Evolutionary conservation across 2,113 vertebrate species (phyloP), one percentile per base, ranked within the genome.

Genomic region (Panthera tigris): DNA sequence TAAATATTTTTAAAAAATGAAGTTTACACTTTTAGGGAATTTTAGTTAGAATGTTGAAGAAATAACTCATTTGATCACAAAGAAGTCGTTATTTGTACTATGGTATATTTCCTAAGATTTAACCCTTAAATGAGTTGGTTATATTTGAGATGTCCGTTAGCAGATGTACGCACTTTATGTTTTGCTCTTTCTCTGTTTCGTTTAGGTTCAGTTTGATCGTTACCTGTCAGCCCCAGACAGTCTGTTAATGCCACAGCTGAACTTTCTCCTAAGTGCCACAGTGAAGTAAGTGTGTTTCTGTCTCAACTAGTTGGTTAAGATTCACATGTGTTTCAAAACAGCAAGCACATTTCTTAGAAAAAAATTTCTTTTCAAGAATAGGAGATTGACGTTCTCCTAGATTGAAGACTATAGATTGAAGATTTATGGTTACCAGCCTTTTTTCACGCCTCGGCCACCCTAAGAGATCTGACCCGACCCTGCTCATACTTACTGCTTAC

Each of bases 161-260:
- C 6, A 52, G 2, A 33, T 79, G 10, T 1, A 2, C 36, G 5
- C 3, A 13, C 21, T 69, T 71, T 52, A 29, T 1, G 48, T 71
- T 61, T 97, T 79, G 4, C 23, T 52, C 31, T 97, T 88, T 92
- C 73, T 86, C 25, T 81, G 16, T 48, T 57, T 33, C 19, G 23
- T 48, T 41, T 97, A 99, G 99, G 99, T 99, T 96, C 99, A 99
- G 98, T 99, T 99, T 98, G 99, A 99, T 98, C 99, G 99, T 33
- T 99, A 99, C 97, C 98, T 99, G 52, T 99, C 99, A 4, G 99
- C 99, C 27, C 99, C 99, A 29, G 99, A 99, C 98, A 99, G 99
- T 39, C 98, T 99, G 3, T 71, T 99, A 96, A 99, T 99, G 99
- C 99, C 99, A 16, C 99, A 99, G 97, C 99, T 99, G 98, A 99